Conservation (phyloP, 2,797 vertebrate species). For the Bovichtus variegatus region DNA sequence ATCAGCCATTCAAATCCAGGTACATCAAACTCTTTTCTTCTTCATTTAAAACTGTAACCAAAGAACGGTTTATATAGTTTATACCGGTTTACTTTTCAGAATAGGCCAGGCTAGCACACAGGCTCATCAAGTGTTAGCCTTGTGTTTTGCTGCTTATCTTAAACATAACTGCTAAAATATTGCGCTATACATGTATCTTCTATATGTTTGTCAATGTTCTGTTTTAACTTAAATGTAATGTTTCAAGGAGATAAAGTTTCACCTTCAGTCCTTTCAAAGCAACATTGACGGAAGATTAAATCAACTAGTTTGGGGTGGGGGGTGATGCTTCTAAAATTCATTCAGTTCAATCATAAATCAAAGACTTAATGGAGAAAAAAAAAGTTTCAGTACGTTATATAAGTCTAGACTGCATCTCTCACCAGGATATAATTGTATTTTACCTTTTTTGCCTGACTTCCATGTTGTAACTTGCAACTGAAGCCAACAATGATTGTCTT, state of each 20-base stretch:
- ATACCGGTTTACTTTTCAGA: not conserved
- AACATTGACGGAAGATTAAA: conserved; percentile 6
- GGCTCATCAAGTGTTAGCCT: not conserved
- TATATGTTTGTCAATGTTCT: not conserved
- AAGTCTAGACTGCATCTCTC: conserved; percentile 23
- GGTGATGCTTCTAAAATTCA: no score
- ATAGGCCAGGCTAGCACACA: not conserved
- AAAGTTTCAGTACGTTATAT: not conserved
- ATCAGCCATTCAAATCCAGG: conserved; percentile 59
- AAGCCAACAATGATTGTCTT: conserved; percentile 54
- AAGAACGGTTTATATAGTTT: not conserved
- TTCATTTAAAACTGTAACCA: not conserved
- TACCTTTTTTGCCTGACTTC: conserved; percentile 13
- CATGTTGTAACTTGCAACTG: conserved; percentile 36
- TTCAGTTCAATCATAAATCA: not conserved
- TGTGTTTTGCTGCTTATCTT: not conserved
- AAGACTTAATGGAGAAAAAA: not conserved
- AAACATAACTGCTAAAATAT: not conserved
- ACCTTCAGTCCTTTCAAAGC: conserved; percentile 7
- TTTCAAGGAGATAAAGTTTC: conserved; percentile 9
- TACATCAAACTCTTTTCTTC: conserved; percentile 47
- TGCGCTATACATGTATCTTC: not conserved
- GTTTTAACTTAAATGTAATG: not conserved
- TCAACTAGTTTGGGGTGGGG: no score
- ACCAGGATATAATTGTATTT: conserved; percentile 26